Evolutionary conservation across 2,888 invertebrate species (phyloP).

Genomic region (Anorthoa munda): DNA sequence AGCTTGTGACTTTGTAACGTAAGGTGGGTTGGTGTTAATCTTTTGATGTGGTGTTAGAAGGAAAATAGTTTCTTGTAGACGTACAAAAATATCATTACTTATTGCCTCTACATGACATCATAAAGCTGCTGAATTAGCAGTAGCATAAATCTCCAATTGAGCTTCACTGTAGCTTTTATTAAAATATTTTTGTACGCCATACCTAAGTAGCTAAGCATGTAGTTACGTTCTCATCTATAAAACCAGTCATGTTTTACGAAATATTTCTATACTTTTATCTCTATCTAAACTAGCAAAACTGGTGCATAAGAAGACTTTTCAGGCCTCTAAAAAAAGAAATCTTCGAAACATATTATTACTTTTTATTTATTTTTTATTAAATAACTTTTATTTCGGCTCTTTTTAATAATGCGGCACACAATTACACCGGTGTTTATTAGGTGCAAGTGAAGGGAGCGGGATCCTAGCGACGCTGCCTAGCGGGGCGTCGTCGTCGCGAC

Average conservation of each 20-base stretch:
- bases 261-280: background rate
- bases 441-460: constrained; percentile 67
- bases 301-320: background rate
- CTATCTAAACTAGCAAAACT: too few species aligned
- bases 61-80: background rate
- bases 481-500: constrained; percentile 48
- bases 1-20: constrained; percentile 47
- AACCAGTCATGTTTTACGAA: background rate
- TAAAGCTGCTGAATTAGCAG: background rate
- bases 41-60: constrained; percentile 24
- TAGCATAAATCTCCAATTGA: background rate
- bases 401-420: constrained; percentile 58
- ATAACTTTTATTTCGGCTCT: background rate
- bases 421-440: constrained; percentile 74
- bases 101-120: background rate
- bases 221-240: background rate
- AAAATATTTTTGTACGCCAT: background rate
- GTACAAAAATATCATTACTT: background rate
- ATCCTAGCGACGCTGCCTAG: constrained; percentile 78
- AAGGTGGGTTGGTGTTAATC: constrained; percentile 11
- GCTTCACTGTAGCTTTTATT: background rate
- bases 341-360: background rate
- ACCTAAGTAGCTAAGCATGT: background rate
- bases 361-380: too few species aligned
- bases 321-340: background rate